Base-by-base conservation (phyloP, 1,140 invertebrate species). In the Hesperophylax magnus region DNA sequence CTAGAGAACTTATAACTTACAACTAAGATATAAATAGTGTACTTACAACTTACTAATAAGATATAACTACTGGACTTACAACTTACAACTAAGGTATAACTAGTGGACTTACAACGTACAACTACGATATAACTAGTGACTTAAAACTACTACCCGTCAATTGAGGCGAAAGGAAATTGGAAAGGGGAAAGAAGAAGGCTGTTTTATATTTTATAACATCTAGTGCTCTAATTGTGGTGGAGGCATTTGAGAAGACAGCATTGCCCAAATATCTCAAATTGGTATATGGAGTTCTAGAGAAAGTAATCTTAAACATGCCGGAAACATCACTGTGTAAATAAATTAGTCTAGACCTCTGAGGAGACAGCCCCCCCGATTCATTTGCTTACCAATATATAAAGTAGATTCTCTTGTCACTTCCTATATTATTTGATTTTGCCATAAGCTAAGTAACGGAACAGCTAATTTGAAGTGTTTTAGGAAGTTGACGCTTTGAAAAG, bases 391-490 rank as follows among this genome's bases (percentile, higher is more conserved):
- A 8, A 56, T 27, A 31, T 58, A 22, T 15, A 39, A 58, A 75
- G 52, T 56, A 75, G 22, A 27, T 56, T 75, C n/a, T 34, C 71
- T 58, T 75, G 71, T 75, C 39, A 52, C 31, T 71, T 56, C 71
- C 18, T 8, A 47, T 47, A 31, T 2, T 11, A 20, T 27, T 27
- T 22, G 5, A 27, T 65, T 22, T 65, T 24, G 18, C 9, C 18
- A 27, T 27, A 22, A 65, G 17, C 31, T 24, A 31, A 34, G 39
- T 47, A 47, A 47, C 9, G 39, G 11, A 47, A 14, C 39, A 47
- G 39, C 11, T 47, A 31, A 67, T 72, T 27, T 77, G 17, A 63
- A 77, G 75, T 61, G 75, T 77, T 77, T 47, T 31, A 20, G 75
- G 75, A 77, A 77, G 60, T 63, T 58, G 20, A 17, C 18, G 15